These are phyloP conservation scores for Polypterus senegalus DNA, from an alignment of 2,113 vertebrate species.

Conservation along the genomic window DNA sequence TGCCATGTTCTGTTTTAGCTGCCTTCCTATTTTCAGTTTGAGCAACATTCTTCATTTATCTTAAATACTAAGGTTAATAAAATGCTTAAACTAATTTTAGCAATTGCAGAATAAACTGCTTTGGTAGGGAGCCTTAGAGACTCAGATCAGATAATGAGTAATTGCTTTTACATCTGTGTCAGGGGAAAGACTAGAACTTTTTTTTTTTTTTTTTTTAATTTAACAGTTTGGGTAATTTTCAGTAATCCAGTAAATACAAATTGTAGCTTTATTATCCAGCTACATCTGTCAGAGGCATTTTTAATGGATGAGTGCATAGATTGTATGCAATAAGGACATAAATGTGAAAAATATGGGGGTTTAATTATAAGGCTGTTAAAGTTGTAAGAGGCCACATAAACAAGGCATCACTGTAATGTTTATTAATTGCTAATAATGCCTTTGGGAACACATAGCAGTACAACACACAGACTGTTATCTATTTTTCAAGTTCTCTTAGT, in stretches of 20 bases:
- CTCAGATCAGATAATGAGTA: constrained; percentile 34
- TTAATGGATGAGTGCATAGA: constrained; percentile 71
- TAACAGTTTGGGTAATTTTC: constrained; percentile 62
- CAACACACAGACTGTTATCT: background rate
- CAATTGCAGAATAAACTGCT: constrained; percentile 28
- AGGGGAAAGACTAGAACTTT: constrained; percentile 44
- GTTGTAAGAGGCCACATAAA: constrained; percentile 71
- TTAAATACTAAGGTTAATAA: no score
- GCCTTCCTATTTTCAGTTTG: no score
- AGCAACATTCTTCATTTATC: no score
- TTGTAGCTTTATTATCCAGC: constrained; percentile 64
- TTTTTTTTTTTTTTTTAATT: constrained; percentile 55
- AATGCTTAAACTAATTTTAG: constrained; percentile 21
- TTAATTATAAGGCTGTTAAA: constrained; percentile 69
- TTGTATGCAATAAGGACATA: constrained; percentile 55
- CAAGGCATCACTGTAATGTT: constrained; percentile 68
- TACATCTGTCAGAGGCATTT: constrained; percentile 57
- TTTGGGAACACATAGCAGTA: constrained; percentile 46
- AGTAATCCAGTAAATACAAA: constrained; percentile 68
- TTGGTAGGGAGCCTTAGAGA: constrained; percentile 36
- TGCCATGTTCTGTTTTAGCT: no score
- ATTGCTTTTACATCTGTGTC: constrained; percentile 45
- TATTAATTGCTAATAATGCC: constrained; percentile 80
- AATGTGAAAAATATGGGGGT: constrained; percentile 66
- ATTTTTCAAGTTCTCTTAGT: no score